Conservation (phyloP, 53 echinoderm and acorn worm genomes). For the Crossaster papposus region DNA sequence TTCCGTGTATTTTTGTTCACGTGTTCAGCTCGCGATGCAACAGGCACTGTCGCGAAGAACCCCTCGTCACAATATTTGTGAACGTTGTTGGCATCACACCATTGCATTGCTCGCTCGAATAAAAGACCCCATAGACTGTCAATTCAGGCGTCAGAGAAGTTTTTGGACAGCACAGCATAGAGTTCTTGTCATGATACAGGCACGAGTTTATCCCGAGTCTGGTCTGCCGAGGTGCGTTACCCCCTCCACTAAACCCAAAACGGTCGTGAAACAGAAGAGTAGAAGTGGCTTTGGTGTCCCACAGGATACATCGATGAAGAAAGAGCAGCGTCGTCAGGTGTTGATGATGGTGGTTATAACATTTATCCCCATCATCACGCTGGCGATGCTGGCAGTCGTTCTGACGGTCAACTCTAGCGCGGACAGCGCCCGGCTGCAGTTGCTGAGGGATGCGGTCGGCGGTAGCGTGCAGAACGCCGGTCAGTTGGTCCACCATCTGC, state of each 20-base stretch:
- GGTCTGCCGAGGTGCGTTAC: background rate
- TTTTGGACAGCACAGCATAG: background rate
- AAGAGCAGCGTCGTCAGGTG: conserved; percentile 18
- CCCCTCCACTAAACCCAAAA: background rate
- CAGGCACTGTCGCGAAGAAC: background rate
- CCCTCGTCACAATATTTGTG: background rate
- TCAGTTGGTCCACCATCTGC: conserved; percentile 69
- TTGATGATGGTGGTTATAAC: conserved; percentile 61
- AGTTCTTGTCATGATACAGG: background rate
- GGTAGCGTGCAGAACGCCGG: conserved; percentile 69
- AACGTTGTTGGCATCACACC: background rate
- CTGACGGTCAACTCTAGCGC: conserved; percentile 27
- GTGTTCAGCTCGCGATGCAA: background rate
- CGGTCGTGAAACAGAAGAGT: background rate
- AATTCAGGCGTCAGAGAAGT: background rate
- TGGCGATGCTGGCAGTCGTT: conserved; percentile 23
- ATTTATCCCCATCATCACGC: conserved; percentile 44
- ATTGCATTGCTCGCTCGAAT: background rate
- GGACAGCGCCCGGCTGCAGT: background rate
- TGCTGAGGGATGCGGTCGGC: conserved; percentile 21
- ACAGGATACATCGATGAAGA: background rate
- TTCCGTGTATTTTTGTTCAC: background rate
- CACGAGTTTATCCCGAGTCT: background rate
- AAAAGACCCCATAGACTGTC: background rate
- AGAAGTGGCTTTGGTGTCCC: no score